Percentiles rank a stretch among this genome's conserved stretches.
These are phyloP conservation scores for Spea bombifrons DNA, from an alignment of 2,113 vertebrate genomes.

Conservation along the genomic window DNA sequence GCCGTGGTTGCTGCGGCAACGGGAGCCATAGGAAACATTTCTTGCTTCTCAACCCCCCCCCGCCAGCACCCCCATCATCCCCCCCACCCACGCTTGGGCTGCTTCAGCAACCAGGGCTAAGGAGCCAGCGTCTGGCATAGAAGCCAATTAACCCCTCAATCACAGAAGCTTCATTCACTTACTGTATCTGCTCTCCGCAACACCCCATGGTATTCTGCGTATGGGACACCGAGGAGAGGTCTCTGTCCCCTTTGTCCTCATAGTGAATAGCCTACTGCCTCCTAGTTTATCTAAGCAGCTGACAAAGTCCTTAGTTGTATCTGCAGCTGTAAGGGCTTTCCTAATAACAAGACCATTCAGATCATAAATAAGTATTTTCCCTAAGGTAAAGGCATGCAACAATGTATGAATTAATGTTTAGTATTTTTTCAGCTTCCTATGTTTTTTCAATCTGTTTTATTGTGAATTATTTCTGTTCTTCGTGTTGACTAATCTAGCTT, in stretches of 20 bases:
- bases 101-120: conserved; percentile 48
- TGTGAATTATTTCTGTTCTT: background rate
- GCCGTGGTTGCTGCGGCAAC: conserved; percentile 40
- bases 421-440: background rate
- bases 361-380: background rate
- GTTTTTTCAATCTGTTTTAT: background rate
- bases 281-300: background rate
- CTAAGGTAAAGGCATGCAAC: conserved; percentile 1
- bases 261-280: background rate
- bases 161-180: conserved; percentile 19
- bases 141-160: conserved; percentile 45
- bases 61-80: conserved; percentile 41
- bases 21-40: conserved; percentile 47
- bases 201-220: background rate
- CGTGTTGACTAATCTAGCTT: background rate
- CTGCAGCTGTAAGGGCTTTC: background rate
- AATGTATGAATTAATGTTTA: background rate
- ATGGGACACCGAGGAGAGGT: background rate
- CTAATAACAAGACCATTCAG: background rate
- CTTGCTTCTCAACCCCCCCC: conserved; percentile 44
- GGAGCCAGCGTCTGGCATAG: conserved; percentile 39
- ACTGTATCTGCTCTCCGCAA: background rate
- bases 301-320: background rate
- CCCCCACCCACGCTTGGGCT: conserved; percentile 46
- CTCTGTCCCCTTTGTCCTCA: background rate